These are phyloP conservation scores for Scaptomyza graminum DNA, from an alignment of 1,140 invertebrate genomes.

Conservation along the genomic window DNA sequence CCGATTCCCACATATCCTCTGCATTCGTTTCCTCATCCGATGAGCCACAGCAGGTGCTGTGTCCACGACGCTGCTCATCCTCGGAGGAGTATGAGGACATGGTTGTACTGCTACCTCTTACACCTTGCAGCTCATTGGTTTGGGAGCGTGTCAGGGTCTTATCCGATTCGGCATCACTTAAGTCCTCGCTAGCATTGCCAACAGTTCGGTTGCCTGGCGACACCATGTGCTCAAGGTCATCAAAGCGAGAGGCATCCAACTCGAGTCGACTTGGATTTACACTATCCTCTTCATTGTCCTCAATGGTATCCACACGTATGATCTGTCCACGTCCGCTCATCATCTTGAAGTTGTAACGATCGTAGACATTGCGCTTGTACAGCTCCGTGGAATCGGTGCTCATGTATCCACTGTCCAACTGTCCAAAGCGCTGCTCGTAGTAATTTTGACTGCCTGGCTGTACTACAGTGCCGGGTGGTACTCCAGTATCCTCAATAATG, in stretches of 20 bases:
- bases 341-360: slow-evolving; percentile 82
- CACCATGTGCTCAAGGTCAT: slow-evolving; percentile 81
- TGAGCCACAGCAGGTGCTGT: slow-evolving; percentile 77
- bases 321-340: slow-evolving; percentile 65
- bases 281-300: slow-evolving; percentile 77
- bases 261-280: slow-evolving; percentile 47
- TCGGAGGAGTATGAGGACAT: slow-evolving; percentile 71
- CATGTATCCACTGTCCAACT: slow-evolving; percentile 89
- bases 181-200: slow-evolving; percentile 33
- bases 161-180: slow-evolving; percentile 77
- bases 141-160: slow-evolving; percentile 70
- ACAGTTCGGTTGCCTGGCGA: slow-evolving; percentile 43
- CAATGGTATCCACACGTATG: slow-evolving; percentile 79
- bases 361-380: slow-evolving; percentile 78
- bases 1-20: slow-evolving; percentile 92
- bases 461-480: slow-evolving; percentile 12
- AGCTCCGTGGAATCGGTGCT: slow-evolving; percentile 89
- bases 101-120: slow-evolving; percentile 52
- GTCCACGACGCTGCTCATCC: slow-evolving; percentile 53
- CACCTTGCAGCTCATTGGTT: slow-evolving; percentile 50
- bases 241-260: slow-evolving; percentile 59
- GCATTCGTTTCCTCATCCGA: slow-evolving; percentile 88
- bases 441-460: slow-evolving; percentile 69
- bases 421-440: slow-evolving; percentile 78
- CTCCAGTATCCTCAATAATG: slow-evolving; percentile 69